phyloP scores from a whole-genome alignment of 2,888 invertebrate species.

The Atethmia centrago region DNA sequence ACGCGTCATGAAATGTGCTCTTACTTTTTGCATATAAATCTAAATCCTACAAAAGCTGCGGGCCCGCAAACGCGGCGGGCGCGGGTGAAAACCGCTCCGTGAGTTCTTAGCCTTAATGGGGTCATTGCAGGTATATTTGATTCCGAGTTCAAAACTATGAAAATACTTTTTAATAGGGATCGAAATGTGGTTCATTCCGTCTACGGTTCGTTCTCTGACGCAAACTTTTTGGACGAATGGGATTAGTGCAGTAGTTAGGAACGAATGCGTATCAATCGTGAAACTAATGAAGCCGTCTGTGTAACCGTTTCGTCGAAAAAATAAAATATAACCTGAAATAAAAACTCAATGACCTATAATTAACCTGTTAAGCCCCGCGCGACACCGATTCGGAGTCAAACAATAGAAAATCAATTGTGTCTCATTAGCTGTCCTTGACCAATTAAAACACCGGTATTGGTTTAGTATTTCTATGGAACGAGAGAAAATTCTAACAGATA shows the following conservation, averaged over 20 bases:
- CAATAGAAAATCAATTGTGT: too few relatives aligned
- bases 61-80: too few relatives aligned
- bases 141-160: constrained; percentile 11
- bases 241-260: background rate
- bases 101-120: too few relatives aligned
- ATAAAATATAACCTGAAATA: background rate
- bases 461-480: background rate
- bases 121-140: constrained; percentile 14
- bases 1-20: too few relatives aligned
- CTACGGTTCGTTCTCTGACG: background rate
- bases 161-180: constrained; percentile 22
- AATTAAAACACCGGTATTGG: background rate
- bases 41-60: too few relatives aligned
- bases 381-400: too few relatives aligned
- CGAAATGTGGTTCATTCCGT: constrained; percentile 28
- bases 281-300: constrained; percentile 21
- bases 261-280: background rate
- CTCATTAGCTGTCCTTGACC: too few relatives aligned
- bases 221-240: background rate
- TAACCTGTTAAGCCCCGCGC: too few relatives aligned
- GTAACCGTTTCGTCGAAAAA: background rate
- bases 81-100: too few relatives aligned
- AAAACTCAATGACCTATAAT: too few relatives aligned
- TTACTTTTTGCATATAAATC: too few relatives aligned
- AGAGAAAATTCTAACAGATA: background rate